phyloP scores from a whole-genome alignment of 2,888 invertebrate species.

The Pyrrhia umbra region DNA sequence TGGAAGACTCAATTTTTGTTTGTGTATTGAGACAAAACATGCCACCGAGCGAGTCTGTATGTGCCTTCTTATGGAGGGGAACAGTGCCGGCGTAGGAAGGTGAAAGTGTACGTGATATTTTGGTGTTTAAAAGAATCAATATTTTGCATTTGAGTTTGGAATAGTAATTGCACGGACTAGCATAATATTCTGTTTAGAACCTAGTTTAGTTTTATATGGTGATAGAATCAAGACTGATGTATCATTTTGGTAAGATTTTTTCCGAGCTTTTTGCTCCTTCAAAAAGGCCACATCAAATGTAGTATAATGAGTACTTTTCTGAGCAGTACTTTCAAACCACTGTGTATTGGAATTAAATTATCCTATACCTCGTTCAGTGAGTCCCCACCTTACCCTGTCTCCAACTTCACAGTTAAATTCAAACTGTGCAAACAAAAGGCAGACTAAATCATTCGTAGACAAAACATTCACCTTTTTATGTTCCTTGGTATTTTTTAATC shows the following conservation, averaged over 20 bases:
- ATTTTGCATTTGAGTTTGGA: too few relatives aligned
- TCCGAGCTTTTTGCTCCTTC: too few relatives aligned
- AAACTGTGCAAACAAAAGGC: constrained; percentile 70
- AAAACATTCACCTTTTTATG: constrained; percentile 69
- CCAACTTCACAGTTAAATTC: constrained; percentile 60
- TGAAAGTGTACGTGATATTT: background rate
- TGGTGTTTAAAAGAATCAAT: too few relatives aligned
- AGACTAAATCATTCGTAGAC: constrained; percentile 70
- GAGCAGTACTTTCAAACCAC: background rate
- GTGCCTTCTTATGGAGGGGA: constrained; percentile 23
- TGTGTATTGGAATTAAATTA: background rate
- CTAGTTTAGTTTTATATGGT: too few relatives aligned
- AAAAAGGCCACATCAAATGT: too few relatives aligned
- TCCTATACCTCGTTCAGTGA: constrained; percentile 24
- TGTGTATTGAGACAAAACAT: constrained; percentile 56
- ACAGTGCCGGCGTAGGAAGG: constrained; percentile 1
- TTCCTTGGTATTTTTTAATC: constrained; percentile 54
- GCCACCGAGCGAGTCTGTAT: constrained; percentile 39
- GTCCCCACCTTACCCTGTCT: constrained; percentile 44
- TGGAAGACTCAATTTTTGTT: constrained; percentile 66
- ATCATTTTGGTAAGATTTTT: too few relatives aligned
- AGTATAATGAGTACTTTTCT: too few relatives aligned
- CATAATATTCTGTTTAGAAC: too few relatives aligned
- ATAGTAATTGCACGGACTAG: too few relatives aligned
- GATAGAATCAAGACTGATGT: too few relatives aligned